phyloP scores from a whole-genome alignment of 2,113 vertebrate species.

The Myrmecophaga tridactyla region DNA sequence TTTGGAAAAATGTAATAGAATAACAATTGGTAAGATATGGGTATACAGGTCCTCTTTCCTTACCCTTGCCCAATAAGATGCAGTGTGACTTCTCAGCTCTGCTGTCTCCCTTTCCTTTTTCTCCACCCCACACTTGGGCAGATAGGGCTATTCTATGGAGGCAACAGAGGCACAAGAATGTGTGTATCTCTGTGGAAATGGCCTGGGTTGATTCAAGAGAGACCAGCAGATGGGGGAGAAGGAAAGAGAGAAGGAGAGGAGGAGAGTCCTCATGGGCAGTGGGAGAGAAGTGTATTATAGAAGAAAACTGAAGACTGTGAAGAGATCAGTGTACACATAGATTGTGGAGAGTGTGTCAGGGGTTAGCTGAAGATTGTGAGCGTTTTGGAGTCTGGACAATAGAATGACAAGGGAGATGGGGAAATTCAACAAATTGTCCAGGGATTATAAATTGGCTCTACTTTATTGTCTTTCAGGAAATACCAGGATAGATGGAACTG shows the following conservation, averaged over 20 bases:
- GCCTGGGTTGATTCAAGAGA: neutral
- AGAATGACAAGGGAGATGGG: neutral
- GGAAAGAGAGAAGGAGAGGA: too few relatives aligned
- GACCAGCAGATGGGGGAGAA: neutral
- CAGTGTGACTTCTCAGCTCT: neutral
- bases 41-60: neutral
- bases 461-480: neutral
- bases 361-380: too few relatives aligned
- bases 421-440: neutral
- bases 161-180: neutral
- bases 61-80: neutral
- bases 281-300: neutral
- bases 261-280: neutral
- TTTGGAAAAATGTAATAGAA: neutral
- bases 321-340: neutral
- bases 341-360: fast-evolving
- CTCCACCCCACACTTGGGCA: neutral
- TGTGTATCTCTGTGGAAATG: neutral
- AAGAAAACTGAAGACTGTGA: neutral
- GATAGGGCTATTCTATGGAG: neutral
- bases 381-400: neutral
- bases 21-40: neutral
- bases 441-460: neutral
- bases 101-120: neutral
- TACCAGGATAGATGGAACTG: neutral